Evolutionary conservation across 1,140 invertebrate genomes (phyloP).

Genomic region (Drosophila repleta): DNA sequence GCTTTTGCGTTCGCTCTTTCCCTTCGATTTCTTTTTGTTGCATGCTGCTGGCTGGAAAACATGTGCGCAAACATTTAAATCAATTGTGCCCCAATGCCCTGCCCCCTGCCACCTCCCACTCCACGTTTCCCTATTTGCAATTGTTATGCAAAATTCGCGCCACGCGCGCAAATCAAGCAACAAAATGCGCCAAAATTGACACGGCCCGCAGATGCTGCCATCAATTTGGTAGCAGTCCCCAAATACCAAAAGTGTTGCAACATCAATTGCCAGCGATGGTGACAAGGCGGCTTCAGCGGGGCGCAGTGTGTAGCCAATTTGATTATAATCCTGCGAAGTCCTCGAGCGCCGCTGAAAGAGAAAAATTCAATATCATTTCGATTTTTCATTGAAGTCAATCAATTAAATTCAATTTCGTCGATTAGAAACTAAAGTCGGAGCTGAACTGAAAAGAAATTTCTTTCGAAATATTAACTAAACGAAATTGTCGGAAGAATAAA

Average conservation of each 20-base stretch:
- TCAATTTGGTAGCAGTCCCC: slow-evolving; percentile 21
- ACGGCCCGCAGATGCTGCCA: slow-evolving; percentile 26
- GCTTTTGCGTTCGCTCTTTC: slow-evolving; percentile 5
- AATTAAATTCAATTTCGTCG: not conserved
- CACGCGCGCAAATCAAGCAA: slow-evolving; percentile 67
- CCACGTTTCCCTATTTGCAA: slow-evolving; percentile 19
- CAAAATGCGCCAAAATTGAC: slow-evolving; percentile 49
- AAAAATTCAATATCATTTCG: not conserved
- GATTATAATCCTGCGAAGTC: slow-evolving; percentile 5
- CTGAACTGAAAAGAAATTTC: no score
- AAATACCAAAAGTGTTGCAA: slow-evolving; percentile 3
- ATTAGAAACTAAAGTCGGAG: no score
- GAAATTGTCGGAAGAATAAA: no score
- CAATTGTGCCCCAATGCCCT: slow-evolving; percentile 61
- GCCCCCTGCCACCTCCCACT: slow-evolving; percentile 3
- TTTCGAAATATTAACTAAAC: no score
- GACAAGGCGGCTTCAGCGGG: not conserved
- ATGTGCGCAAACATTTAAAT: slow-evolving; percentile 82
- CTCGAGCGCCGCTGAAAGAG: not conserved
- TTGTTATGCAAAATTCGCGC: slow-evolving; percentile 76
- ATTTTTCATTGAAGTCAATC: not conserved
- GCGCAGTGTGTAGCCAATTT: slow-evolving; percentile 5
- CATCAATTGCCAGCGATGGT: not conserved
- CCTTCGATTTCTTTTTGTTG: slow-evolving; percentile 1
- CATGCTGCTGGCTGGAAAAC: slow-evolving; percentile 48